Evolutionary conservation across 2,797 vertebrate species (phyloP).

Genomic region (Urophycis tenuis): DNA sequence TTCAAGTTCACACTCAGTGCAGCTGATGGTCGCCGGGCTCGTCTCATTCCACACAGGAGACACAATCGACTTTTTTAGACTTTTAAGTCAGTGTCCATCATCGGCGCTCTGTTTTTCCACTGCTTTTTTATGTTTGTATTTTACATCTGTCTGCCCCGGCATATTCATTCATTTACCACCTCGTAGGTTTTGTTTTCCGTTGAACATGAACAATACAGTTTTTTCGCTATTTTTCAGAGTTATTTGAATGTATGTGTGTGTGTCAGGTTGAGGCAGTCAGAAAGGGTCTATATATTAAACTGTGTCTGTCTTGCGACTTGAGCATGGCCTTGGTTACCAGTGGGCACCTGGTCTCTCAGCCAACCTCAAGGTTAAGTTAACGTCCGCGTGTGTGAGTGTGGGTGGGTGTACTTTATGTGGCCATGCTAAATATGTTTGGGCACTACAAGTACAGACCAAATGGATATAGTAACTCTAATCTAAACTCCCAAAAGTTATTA

Average conservation of each 20-base stretch:
- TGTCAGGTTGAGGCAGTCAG: constrained; percentile 43
- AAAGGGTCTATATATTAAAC: constrained; percentile 68
- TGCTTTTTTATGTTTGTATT: neutral
- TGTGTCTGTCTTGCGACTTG: constrained; percentile 58
- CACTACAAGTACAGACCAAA: too few species aligned
- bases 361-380: constrained; percentile 15
- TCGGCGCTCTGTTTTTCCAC: too few species aligned
- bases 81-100: neutral
- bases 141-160: neutral
- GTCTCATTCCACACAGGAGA: too few species aligned
- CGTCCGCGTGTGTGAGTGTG: constrained; percentile 13
- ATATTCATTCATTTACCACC: neutral
- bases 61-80: neutral
- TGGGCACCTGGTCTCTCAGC: constrained; percentile 30
- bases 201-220: too few species aligned
- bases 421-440: neutral
- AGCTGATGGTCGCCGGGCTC: neutral
- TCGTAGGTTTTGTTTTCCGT: neutral
- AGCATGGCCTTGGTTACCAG: constrained; percentile 43
- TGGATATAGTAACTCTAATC: neutral
- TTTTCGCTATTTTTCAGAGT: too few species aligned
- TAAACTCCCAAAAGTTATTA: neutral
- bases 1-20: neutral
- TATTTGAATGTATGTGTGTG: constrained; percentile 6
- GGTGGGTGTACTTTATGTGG: constrained; percentile 8